phyloP scores from a whole-genome alignment of 2,113 vertebrate genomes.

The Lucifuga dentata region DNA sequence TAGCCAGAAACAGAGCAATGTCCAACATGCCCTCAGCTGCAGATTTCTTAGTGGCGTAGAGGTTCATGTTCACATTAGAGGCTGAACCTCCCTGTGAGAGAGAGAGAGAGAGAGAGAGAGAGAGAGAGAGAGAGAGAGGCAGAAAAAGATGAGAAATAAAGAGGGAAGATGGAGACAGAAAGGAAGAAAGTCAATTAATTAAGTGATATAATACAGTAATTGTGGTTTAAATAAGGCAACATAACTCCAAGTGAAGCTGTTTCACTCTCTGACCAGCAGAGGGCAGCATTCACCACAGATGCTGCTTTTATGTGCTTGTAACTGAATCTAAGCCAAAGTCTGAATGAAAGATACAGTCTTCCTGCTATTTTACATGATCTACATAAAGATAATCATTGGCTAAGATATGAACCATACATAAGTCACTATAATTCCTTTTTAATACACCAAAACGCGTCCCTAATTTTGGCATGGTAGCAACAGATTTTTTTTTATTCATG shows the following conservation, averaged over 20 bases:
- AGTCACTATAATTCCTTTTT: neutral
- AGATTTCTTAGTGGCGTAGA: conserved; percentile 92
- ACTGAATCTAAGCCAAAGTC: neutral
- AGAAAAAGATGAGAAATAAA: neutral
- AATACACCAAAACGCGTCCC: neutral
- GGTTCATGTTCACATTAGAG: conserved; percentile 88
- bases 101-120: conserved; percentile 6
- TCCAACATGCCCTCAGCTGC: conserved; percentile 93
- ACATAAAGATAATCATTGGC: conserved; percentile 1
- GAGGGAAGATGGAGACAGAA: neutral
- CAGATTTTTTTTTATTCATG: neutral
- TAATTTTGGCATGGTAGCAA: neutral
- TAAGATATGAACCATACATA: neutral
- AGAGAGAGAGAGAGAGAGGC: neutral
- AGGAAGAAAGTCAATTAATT: neutral
- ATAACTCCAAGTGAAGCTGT: neutral
- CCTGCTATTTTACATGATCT: neutral
- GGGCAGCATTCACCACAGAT: conserved; percentile 46
- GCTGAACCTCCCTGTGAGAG: conserved; percentile 50
- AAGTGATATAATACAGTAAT: no score
- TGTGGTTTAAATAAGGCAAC: no score
- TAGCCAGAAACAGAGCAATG: conserved; percentile 90
- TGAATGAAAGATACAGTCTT: neutral
- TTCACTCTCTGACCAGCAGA: conserved; percentile 30
- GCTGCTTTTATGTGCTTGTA: accelerated